Conservation (phyloP, 2,888 invertebrate species). For the Mesodorylaimus sp. region DNA sequence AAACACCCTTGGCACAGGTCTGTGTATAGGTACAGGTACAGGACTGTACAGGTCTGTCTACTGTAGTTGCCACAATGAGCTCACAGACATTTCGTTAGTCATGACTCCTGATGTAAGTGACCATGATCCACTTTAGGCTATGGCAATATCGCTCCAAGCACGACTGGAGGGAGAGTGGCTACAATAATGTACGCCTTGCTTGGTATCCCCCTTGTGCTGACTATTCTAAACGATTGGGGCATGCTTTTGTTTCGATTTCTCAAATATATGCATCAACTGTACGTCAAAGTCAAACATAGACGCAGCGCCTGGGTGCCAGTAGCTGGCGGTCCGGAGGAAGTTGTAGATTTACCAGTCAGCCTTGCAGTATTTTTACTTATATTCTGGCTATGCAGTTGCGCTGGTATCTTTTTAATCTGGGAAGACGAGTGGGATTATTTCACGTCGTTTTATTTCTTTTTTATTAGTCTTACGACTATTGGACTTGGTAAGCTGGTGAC, state of each 20-base stretch:
- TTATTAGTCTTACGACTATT: not conserved
- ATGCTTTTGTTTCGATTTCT: not conserved
- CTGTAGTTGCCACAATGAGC: no score
- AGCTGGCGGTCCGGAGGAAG: not conserved
- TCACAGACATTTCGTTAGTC: no score
- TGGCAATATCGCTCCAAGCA: not conserved
- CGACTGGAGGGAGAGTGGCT: not conserved
- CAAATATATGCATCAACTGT: not conserved
- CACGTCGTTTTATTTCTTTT: not conserved
- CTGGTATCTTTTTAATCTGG: not conserved
- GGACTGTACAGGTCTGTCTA: no score
- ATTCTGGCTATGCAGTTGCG: not conserved
- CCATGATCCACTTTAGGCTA: no score
- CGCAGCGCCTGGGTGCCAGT: not conserved
- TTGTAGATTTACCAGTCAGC: not conserved
- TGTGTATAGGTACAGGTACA: no score
- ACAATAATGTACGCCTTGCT: not conserved
- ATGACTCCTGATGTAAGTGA: no score
- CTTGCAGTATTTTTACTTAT: not conserved
- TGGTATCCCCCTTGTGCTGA: not conserved
- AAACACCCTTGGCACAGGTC: no score
- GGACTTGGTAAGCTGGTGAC: not conserved
- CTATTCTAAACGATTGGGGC: not conserved
- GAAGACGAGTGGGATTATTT: not conserved
- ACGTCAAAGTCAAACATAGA: not conserved